Percentiles rank a stretch among this genome's conserved stretches.
Conservation (phyloP, 2,797 vertebrate species). For the Euthynnus affinis region DNA sequence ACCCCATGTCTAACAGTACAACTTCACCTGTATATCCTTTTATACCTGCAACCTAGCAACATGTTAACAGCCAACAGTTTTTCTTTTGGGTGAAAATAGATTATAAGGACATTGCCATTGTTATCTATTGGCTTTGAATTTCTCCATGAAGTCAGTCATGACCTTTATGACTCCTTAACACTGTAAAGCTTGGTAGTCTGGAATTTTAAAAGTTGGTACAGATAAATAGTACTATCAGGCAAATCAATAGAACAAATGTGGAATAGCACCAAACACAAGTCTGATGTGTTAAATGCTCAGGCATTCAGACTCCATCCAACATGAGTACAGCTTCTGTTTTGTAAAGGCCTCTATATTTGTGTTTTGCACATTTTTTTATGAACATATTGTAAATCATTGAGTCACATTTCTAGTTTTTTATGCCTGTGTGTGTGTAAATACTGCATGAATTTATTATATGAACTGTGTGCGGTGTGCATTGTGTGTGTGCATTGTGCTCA, state of each 20-base stretch:
- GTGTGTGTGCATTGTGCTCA: slow-evolving; percentile 53
- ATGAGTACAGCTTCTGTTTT: neutral
- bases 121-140: neutral
- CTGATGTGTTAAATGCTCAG: neutral
- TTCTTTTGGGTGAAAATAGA: neutral
- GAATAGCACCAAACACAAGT: neutral
- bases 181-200: no score
- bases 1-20: neutral
- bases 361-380: neutral
- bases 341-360: neutral
- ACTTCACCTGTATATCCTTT: neutral
- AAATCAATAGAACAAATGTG: neutral
- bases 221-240: neutral
- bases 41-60: no score
- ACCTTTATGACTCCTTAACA: neutral
- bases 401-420: neutral
- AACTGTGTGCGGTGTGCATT: slow-evolving; percentile 43
- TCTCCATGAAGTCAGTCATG: neutral
- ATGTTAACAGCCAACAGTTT: no score
- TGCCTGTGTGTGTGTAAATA: slow-evolving; percentile 35
- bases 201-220: neutral
- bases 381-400: slow-evolving; percentile 24
- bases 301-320: neutral
- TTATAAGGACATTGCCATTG: neutral
- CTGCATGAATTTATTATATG: slow-evolving; percentile 33